These are phyloP conservation scores for Microplitis mediator DNA, from an alignment of 1,140 invertebrate species.

Conservation along the genomic window DNA sequence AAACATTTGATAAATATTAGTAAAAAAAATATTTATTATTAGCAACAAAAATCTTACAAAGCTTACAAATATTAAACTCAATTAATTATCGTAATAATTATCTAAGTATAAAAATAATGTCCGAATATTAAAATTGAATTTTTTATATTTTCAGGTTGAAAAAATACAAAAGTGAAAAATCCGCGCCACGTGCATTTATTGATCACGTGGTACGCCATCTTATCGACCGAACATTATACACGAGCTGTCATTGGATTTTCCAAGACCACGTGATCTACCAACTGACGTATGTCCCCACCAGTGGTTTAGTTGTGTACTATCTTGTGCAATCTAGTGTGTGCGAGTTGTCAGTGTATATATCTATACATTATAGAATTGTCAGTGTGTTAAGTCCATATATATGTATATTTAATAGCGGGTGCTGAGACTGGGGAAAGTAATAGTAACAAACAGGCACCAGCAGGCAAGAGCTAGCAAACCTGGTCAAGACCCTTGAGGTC, in stretches of 20 bases:
- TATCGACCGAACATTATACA: constrained; percentile 38
- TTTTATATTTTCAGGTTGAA: background rate
- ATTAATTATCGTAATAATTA: background rate
- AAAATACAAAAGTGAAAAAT: constrained; percentile 7
- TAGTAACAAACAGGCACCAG: background rate
- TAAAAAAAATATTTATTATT: too few species aligned
- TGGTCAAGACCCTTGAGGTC: constrained; percentile 7
- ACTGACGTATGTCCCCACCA: background rate
- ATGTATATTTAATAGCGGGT: too few species aligned
- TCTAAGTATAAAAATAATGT: too few species aligned
- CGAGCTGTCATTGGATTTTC: background rate
- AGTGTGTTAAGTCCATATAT: background rate
- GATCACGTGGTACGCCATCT: constrained; percentile 35
- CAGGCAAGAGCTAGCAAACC: background rate
- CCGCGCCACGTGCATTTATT: background rate
- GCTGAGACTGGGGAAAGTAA: background rate
- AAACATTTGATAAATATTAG: too few species aligned
- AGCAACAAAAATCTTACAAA: too few species aligned
- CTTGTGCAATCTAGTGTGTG: background rate
- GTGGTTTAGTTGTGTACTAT: background rate
- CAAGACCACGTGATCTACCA: constrained; percentile 31
- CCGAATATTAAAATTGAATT: too few species aligned
- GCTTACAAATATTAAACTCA: too few species aligned
- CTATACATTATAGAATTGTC: background rate
- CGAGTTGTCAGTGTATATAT: background rate